These are phyloP conservation scores for Siniperca scherzeri DNA, from an alignment of 2,797 vertebrate species.

Conservation along the genomic window DNA sequence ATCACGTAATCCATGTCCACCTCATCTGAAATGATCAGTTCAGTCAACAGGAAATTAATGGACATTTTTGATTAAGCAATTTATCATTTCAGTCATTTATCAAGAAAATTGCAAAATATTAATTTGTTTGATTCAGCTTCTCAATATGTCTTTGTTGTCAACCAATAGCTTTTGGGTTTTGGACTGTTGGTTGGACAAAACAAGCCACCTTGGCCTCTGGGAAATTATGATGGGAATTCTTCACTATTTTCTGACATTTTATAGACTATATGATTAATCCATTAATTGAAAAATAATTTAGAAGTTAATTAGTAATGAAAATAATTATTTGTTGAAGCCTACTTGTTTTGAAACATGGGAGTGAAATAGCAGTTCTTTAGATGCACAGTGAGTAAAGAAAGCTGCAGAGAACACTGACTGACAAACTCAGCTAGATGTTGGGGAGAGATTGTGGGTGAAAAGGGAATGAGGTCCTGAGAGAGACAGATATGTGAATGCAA, in stretches of 20 bases:
- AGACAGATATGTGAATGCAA: conserved; percentile 69
- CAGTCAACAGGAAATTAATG: background rate
- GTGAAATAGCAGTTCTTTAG: background rate
- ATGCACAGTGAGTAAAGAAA: conserved; percentile 25
- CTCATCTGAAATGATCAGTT: background rate
- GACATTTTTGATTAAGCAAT: background rate
- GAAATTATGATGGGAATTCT: background rate
- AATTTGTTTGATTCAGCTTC: background rate
- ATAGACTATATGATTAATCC: background rate
- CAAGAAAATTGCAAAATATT: background rate
- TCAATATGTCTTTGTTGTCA: background rate
- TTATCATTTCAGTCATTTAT: background rate
- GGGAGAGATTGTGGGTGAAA: conserved; percentile 54
- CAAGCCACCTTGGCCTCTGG: background rate
- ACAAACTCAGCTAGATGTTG: conserved; percentile 66
- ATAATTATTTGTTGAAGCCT: background rate
- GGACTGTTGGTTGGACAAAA: background rate
- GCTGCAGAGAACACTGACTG: conserved; percentile 45
- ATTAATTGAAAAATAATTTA: background rate
- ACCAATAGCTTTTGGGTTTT: background rate
- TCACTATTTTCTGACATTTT: background rate
- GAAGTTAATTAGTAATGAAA: background rate
- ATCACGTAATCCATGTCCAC: background rate
- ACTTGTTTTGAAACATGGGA: background rate
- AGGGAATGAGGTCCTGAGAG: conserved; percentile 67